Conservation (phyloP, 1,140 invertebrate genomes). For the Glossosoma conforme region DNA sequence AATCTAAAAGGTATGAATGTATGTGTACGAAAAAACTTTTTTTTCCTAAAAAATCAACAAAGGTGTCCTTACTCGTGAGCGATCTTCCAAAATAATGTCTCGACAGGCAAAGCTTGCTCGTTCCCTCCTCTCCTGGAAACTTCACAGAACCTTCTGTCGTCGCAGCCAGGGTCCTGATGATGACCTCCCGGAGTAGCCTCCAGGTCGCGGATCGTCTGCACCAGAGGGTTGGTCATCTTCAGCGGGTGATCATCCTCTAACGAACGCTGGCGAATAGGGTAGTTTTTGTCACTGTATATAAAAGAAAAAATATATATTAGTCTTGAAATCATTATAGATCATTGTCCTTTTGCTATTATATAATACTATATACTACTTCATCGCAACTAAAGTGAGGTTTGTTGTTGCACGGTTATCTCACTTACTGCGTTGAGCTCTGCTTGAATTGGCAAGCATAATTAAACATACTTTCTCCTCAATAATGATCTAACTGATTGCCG, state of each 20-base stretch:
- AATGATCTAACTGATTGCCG: too few species aligned
- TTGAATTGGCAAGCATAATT: too few species aligned
- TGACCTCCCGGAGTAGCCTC: constrained; percentile 11
- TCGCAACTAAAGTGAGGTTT: too few species aligned
- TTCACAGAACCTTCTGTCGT: constrained; percentile 39
- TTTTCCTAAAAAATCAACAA: too few species aligned
- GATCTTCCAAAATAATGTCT: constrained; percentile 26
- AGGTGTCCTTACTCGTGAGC: constrained; percentile 25
- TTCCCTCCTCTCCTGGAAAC: constrained; percentile 25
- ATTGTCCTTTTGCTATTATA: too few species aligned
- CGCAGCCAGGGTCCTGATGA: constrained; percentile 35
- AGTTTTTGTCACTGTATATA: constrained; percentile 24
- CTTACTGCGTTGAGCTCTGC: too few species aligned
- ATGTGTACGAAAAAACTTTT: too few species aligned
- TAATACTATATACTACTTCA: too few species aligned
- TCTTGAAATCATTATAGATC: too few species aligned
- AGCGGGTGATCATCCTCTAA: constrained; percentile 1
- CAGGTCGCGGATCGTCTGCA: background rate
- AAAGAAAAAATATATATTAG: constrained; percentile 1
- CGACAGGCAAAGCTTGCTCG: constrained; percentile 7
- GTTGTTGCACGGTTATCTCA: too few species aligned
- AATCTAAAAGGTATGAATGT: too few species aligned
- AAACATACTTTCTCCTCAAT: too few species aligned
- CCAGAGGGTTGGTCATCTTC: background rate
- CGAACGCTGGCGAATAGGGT: constrained; percentile 25